phyloP scores from a whole-genome alignment of 2,888 invertebrate species.

The Drosophila hawaiiensis region DNA sequence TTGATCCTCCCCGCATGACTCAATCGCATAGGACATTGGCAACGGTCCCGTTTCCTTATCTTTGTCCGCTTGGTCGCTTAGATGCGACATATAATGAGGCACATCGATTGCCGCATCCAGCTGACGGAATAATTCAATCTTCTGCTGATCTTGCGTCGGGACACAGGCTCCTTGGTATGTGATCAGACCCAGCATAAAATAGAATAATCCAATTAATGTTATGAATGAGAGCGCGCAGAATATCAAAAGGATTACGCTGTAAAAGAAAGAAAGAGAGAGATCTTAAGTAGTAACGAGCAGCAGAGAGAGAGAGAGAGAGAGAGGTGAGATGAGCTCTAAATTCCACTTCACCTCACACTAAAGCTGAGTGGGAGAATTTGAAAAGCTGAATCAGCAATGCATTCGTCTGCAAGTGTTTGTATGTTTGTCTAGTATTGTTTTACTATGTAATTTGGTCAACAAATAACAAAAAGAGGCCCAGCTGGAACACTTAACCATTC shows the following conservation, averaged over 20 bases:
- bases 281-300: not conserved
- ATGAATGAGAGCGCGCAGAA: slow-evolving; percentile 90
- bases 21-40: slow-evolving; percentile 25
- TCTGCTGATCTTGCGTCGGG: slow-evolving; percentile 86
- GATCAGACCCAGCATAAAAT: slow-evolving; percentile 89
- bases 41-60: not conserved
- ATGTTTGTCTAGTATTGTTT: not conserved
- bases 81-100: not conserved
- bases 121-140: slow-evolving; percentile 18
- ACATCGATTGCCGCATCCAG: slow-evolving; percentile 28
- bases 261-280: slow-evolving; percentile 40
- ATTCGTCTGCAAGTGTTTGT: not conserved
- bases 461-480: slow-evolving; percentile 10
- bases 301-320: not conserved
- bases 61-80: not conserved
- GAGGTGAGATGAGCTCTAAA: not conserved
- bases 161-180: slow-evolving; percentile 91
- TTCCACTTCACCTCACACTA: slow-evolving; percentile 25
- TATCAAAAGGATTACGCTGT: slow-evolving; percentile 90
- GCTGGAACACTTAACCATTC: slow-evolving; percentile 9
- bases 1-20: slow-evolving; percentile 17
- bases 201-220: slow-evolving; percentile 88
- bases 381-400: not conserved
- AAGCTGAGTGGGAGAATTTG: not conserved
- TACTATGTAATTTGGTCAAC: slow-evolving; percentile 24